Base-by-base conservation (phyloP, 2,797 vertebrate species). In the Propithecus perrieri region DNA sequence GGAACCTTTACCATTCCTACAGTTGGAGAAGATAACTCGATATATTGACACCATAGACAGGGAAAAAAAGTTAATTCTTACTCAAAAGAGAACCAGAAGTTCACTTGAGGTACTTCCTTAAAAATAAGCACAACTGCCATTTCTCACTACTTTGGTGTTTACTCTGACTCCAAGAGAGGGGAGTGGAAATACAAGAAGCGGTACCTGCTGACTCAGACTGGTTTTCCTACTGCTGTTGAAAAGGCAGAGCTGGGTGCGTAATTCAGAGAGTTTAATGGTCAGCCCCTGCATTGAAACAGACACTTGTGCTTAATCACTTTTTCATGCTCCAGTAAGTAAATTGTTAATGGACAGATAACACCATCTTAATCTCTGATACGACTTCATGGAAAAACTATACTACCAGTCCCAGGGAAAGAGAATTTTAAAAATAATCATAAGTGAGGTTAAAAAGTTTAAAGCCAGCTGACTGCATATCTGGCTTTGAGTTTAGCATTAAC, bases 401-500 rank as follows among this genome's bases (percentile, higher is more conserved):
- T 50, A 48, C 53, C 13, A 80, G 71, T 85, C 33, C 84, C 78
- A 92, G 59, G 79, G 43, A 87, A 91, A 71, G 53, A 74, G 20
- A 80, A 74, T 61, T 76, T 94, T 28, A 57, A 88, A 92, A 89
- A 75, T 76, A 87, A 76, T 30, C 84, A 48, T 48, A 91, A 80
- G 38, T 4, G 48, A 89, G 88, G 92, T 97, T 89, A 91, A 95
- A 89, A 69, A 85, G 94, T 96, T 96, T 50, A 93, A 95, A 95
- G 75, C 48, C 92, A 96, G 85, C n/a, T 92, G 95, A 94, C 81
- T 61, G 33, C 80, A 11, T 94, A 74, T 71, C 71, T 89, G 83
- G n/a, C 48, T 92, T 80, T 84, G 86, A 86, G 95, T 94, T 96
- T 95, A 91, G 41, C 72, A 96, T 97, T 97, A 97, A 95, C 95